Evolutionary conservation across 2,888 invertebrate species (phyloP), one percentile per base, ranked within the genome.

Genomic region (Orgyia antiqua): DNA sequence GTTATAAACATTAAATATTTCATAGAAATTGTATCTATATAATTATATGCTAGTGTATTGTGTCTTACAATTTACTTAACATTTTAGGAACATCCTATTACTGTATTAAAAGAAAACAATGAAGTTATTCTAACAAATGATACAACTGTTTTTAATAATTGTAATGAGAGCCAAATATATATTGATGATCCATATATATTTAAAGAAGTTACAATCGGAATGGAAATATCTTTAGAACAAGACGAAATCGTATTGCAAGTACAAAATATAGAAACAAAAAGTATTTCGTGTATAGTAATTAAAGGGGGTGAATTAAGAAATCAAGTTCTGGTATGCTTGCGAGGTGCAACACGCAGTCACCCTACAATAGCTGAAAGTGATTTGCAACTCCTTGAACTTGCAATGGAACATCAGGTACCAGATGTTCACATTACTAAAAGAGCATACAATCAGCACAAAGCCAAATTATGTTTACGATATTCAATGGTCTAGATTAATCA

Each of bases 401-500:
- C 65, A 4, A 18, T 65, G 25, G 57, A 68, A 26, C 48, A 65
- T 44, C 51, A 70, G 55, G 74, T 73, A 46, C n/a, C n/a, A n/a
- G n/a, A n/a, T n/a, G n/a, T n/a, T n/a, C n/a, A n/a, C n/a, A n/a
- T n/a, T n/a, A n/a, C n/a, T n/a, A n/a, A n/a, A n/a, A n/a, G n/a
- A n/a, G n/a, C n/a, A n/a, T n/a, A n/a, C n/a, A n/a, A n/a, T n/a
- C n/a, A n/a, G n/a, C n/a, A n/a, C n/a, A n/a, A n/a, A n/a, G n/a
- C n/a, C n/a, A n/a, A n/a, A n/a, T n/a, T n/a, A n/a, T n/a, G n/a
- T n/a, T n/a, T n/a, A n/a, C n/a, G n/a, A n/a, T n/a, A n/a, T n/a
- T n/a, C n/a, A n/a, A n/a, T n/a, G n/a, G n/a, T n/a, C n/a, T n/a
- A n/a, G n/a, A n/a, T n/a, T n/a, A n/a, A n/a, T n/a, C n/a, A n/a